Evolutionary conservation across 1,140 invertebrate species (phyloP), one percentile per base, ranked within the genome.

Genomic region (Lordiphosa clarofinis): DNA sequence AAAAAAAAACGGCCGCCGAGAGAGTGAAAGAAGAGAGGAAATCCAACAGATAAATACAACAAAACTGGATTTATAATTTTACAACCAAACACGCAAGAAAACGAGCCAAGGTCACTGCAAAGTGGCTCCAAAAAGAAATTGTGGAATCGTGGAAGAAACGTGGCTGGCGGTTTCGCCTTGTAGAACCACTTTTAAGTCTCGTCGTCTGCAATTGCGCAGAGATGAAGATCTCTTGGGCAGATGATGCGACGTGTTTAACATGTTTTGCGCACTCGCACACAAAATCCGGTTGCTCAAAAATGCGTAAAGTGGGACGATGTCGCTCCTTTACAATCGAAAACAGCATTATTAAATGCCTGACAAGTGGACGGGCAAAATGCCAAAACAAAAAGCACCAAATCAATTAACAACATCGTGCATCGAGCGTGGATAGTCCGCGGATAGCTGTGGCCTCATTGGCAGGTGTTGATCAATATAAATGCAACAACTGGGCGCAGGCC

Each of bases 271-370:
- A 46, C 43, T 42, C 11, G 21, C 5, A 24, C 21, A 24, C 21
- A 11, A 31, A 81, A 82, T 82, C 76, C 76, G 76, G 76, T 82
- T 82, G 76, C 72, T 76, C 37, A 73, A 65, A 81, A 76, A 84
- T 76, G 76, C 72, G 78, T 82, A 84, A 82, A 82, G 76, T 82
- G 76, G 76, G 73, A 82, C 76, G 76, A 84, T 73, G 76, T 76
- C 73, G 76, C 78, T 84, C 76, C 78, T 82, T 82, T 73, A 56
- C 57, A 56, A 68, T 56, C 42, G 40, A 42, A 39, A 56, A 40
- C 40, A 52, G 61, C 68, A 71, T 78, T 81, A 73, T 76, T 76
- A 76, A 70, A 60, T 60, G 73, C 57, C 69, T 53, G 76, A 73
- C 73, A 84, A 76, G 64, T 78, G 50, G 63, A 33, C 65, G 69